Evolutionary conservation across 2,113 vertebrate genomes (phyloP).

Genomic region (Lepidothrix coronata): DNA sequence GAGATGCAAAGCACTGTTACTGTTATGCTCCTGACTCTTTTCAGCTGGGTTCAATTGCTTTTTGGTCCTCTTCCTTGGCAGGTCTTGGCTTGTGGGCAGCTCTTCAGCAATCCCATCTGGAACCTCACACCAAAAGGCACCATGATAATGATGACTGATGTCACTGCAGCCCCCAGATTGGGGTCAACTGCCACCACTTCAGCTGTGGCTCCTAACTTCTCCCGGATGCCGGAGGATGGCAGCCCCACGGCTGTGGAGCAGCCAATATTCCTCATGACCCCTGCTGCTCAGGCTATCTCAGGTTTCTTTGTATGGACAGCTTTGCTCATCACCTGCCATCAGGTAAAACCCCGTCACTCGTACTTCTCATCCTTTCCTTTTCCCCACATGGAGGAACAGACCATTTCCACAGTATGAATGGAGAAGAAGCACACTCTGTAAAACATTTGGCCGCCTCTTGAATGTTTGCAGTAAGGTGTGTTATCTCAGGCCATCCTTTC

Average conservation of each 20-base stretch:
- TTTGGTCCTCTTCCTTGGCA: constrained; percentile 6
- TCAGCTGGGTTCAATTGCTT: neutral
- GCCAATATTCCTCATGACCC: constrained; percentile 93
- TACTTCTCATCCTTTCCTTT: neutral
- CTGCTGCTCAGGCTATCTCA: constrained; percentile 89
- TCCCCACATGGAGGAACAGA: neutral
- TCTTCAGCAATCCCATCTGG: constrained; percentile 1
- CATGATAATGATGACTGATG: constrained; percentile 75
- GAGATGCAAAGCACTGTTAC: neutral
- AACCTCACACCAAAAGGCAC: constrained; percentile 31
- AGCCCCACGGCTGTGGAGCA: constrained; percentile 81
- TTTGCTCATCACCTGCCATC: constrained; percentile 93
- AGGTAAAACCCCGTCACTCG: constrained; percentile 75
- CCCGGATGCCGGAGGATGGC: constrained; percentile 79
- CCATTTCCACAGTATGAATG: neutral
- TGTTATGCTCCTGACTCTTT: neutral
- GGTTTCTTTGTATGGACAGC: constrained; percentile 97
- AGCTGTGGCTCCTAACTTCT: constrained; percentile 79
- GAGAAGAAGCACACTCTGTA: neutral
- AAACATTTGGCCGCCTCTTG: neutral
- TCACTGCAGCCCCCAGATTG: constrained; percentile 64
- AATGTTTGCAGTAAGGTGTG: neutral
- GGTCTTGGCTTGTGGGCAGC: neutral
- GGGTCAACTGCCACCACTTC: constrained; percentile 61
- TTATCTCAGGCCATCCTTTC: neutral